Conservation (phyloP, 2,113 vertebrate species). For the Emydura subglobosa region DNA sequence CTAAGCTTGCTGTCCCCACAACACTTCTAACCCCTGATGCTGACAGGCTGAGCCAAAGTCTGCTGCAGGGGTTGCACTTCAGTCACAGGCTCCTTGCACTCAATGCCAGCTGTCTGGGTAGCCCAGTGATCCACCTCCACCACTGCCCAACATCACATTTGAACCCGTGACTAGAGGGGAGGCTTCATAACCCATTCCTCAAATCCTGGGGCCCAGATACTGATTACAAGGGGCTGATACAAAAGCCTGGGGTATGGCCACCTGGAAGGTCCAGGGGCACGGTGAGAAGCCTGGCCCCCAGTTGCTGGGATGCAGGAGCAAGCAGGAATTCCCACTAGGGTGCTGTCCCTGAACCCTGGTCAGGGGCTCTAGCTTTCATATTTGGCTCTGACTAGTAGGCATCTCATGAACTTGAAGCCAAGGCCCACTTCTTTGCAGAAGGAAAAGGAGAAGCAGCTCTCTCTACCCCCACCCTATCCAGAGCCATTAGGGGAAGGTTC, state of each 20-base stretch:
- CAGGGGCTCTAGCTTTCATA: neutral
- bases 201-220: neutral
- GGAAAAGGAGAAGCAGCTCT: neutral
- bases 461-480: neutral
- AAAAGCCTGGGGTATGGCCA: neutral
- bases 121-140: neutral
- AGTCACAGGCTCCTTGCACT: neutral
- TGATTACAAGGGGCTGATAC: neutral
- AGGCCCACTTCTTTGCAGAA: neutral
- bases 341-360: neutral
- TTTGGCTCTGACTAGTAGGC: neutral
- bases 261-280: neutral
- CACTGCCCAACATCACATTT: neutral
- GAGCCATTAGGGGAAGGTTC: neutral
- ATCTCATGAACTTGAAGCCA: neutral
- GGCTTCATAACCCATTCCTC: neutral
- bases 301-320: neutral
- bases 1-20: neutral
- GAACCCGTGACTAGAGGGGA: neutral
- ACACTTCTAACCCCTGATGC: slow-evolving; percentile 7
- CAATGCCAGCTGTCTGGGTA: neutral
- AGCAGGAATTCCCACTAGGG: neutral
- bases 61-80: neutral
- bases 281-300: neutral
- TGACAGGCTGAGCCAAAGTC: neutral